A percentile compares a stretch with the other conserved stretches of the same genome.
Evolutionary conservation across 1,140 invertebrate genomes (phyloP).

Genomic region (Homarus americanus): DNA sequence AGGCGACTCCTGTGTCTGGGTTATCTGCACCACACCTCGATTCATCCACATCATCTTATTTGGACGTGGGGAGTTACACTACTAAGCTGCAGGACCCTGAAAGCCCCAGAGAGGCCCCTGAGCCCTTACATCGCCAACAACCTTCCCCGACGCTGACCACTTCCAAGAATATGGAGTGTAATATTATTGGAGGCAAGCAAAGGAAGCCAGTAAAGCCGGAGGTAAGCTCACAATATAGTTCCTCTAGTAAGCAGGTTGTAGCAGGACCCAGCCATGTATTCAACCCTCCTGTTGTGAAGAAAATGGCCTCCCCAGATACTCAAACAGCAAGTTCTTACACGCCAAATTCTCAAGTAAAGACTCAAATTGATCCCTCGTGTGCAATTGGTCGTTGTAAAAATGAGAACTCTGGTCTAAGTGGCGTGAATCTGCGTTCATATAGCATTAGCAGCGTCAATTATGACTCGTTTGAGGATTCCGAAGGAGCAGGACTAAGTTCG

Average conservation of each 20-base stretch:
- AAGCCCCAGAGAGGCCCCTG: not conserved
- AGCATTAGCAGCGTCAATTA: not conserved
- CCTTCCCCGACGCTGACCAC: not conserved
- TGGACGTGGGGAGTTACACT: not conserved
- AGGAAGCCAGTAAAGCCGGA: not conserved
- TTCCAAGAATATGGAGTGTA: not conserved
- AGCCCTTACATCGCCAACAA: not conserved
- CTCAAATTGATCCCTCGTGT: not conserved
- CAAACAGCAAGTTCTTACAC: not conserved
- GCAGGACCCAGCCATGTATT: not conserved
- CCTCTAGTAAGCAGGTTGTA: not conserved
- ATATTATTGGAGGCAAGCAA: not conserved
- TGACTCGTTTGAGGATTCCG: conserved; percentile 3
- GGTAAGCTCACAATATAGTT: not conserved
- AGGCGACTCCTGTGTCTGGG: no score
- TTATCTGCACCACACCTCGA: not conserved
- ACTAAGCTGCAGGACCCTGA: not conserved
- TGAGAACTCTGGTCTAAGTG: not conserved
- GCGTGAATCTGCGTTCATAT: conserved; percentile 1
- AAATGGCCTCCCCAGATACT: not conserved
- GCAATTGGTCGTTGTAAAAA: not conserved
- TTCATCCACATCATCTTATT: not conserved
- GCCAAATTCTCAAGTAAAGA: not conserved
- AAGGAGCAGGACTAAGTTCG: not conserved
- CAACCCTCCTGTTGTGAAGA: no score